Evolutionary conservation across 2,797 vertebrate genomes (phyloP), one percentile per base, ranked within the genome.

Genomic region (Danio choprae): DNA sequence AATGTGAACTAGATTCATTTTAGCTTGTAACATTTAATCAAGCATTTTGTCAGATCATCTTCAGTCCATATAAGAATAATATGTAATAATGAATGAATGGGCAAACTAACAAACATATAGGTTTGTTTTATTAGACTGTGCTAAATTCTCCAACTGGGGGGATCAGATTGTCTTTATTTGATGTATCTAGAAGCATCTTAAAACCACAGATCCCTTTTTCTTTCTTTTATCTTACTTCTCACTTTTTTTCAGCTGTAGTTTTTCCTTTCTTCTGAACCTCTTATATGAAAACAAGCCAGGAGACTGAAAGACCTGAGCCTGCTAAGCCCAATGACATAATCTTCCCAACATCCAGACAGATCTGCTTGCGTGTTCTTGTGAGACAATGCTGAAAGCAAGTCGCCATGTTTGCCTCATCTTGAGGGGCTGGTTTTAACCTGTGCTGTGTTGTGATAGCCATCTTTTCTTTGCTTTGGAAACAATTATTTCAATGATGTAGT

Each of bases 251-350:
- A 8, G 16, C 11, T 41, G n/a, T 41, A 41, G 4, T 71, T 6
- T 56, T 41, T 5, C 18, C 3, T 29, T 29, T 29, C n/a, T 41
- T 71, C 51, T 41, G 16, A 71, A 13, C n/a, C 12, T 56, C 13
- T 18, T 15, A 16, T 43, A 20, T 22, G 40, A 41, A 71, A 43
- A 43, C 51, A 40, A 55, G 38, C 69, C 38, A 41, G 38, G 56
- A 38, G 16, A 55, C 18, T 36, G 51, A 62, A 6, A 53, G 60
- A 76, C 16, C 38, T 44, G 38, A 65, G 50, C 9, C 50, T 65
- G 74, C 62, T 51, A 75, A 64, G 8, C 48, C 16, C 59, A 64
- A 16, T 74, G 22, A 40, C 20, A 38, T 22, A 53, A 64, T 53
- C 20, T 29, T 13, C 18, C 8, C 10, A 29, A 55, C 12, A 41